Evolutionary conservation across 1,140 invertebrate genomes (phyloP).

Genomic region (Drosophila baimaii): DNA sequence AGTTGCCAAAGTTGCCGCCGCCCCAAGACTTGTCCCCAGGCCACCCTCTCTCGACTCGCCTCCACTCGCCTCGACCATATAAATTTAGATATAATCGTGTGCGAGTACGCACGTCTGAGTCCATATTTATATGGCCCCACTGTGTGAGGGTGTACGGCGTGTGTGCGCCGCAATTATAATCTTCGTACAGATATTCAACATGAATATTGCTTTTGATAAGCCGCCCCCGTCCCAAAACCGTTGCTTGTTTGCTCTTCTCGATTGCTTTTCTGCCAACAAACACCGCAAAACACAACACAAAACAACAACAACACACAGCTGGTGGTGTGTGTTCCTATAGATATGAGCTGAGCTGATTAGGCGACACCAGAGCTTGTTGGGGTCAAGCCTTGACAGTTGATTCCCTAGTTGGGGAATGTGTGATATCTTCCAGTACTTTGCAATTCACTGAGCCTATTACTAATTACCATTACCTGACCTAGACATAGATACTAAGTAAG

Average conservation of each 20-base stretch:
- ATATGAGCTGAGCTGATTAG: conserved; percentile 18
- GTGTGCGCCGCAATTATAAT: conserved; percentile 56
- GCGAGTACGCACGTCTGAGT: conserved; percentile 11
- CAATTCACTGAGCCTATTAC: neutral
- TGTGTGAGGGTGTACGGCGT: conserved; percentile 8
- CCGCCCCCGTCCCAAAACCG: conserved; percentile 23
- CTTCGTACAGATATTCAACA: conserved; percentile 52
- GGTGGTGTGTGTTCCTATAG: conserved; percentile 12
- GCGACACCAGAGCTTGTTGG: neutral
- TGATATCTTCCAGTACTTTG: neutral
- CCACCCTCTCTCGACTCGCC: neutral
- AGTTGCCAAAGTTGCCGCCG: conserved; percentile 1
- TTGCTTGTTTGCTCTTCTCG: conserved; percentile 36
- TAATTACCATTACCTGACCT: conserved; percentile 11
- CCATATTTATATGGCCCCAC: conserved; percentile 1
- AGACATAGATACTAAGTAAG: neutral
- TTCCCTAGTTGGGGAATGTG: neutral
- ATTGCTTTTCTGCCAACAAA: conserved; percentile 23
- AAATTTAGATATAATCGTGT: conserved; percentile 15
- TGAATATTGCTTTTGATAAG: conserved; percentile 67
- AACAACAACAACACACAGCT: conserved; percentile 23
- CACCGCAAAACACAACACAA: conserved; percentile 5
- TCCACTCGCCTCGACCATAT: neutral
- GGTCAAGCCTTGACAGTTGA: conserved; percentile 18
- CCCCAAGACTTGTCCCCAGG: conserved; percentile 18